A percentile compares a stretch with the other conserved stretches of the same genome.
Evolutionary conservation across 2,888 invertebrate genomes (phyloP).

Genomic region (Actias luna): DNA sequence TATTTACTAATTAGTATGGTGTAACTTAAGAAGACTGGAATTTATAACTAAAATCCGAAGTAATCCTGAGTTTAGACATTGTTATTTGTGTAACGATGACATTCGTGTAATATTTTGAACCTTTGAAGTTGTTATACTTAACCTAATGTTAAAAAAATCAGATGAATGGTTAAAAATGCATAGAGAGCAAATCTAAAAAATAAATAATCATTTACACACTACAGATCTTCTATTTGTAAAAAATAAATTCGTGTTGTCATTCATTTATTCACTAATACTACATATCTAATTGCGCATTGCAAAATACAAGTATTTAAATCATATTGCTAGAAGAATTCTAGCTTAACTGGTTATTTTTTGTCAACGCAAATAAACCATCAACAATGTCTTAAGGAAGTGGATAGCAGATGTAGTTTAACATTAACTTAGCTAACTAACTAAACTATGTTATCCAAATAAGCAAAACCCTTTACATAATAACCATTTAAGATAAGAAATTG

Average conservation of each 20-base stretch:
- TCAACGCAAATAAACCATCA: not conserved
- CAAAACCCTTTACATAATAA: slow-evolving; percentile 1
- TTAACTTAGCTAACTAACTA: not conserved
- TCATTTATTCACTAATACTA: not conserved
- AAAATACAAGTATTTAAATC: not conserved
- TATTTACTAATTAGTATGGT: no score
- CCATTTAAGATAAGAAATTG: slow-evolving; percentile 2
- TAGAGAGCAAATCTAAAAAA: no score
- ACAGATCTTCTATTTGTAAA: no score
- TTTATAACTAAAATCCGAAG: no score
- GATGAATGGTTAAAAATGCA: no score
- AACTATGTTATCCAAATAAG: slow-evolving; percentile 3
- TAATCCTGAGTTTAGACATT: no score
- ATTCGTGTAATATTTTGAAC: no score
- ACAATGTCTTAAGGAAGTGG: not conserved
- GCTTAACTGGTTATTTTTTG: not conserved
- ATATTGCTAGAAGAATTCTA: not conserved
- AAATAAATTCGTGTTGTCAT: not conserved
- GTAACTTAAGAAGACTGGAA: no score
- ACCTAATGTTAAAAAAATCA: no score
- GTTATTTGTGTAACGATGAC: no score
- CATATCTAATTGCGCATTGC: not conserved
- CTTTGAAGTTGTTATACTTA: no score
- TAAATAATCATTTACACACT: no score
- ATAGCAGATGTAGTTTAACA: not conserved